These are phyloP conservation scores for Lycorma delicatula DNA, from an alignment of 1,140 invertebrate genomes.

Conservation along the genomic window DNA sequence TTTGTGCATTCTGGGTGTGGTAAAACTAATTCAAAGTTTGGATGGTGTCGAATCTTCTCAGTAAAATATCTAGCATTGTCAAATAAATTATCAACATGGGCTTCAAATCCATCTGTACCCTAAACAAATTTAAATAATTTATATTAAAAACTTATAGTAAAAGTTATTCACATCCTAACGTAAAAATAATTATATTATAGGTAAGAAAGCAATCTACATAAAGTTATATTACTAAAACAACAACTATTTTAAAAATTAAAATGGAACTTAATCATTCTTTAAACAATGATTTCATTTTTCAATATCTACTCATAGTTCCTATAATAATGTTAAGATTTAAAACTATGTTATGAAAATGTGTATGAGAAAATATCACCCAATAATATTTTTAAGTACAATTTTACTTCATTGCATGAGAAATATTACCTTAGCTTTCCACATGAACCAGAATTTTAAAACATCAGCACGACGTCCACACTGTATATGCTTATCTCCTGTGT, in stretches of 20 bases:
- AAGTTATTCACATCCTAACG: neutral
- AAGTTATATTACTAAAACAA: too few species aligned
- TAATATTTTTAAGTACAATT: too few species aligned
- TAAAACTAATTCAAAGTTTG: constrained; percentile 64
- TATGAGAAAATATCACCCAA: too few species aligned
- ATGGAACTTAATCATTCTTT: too few species aligned
- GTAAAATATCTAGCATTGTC: constrained; percentile 62
- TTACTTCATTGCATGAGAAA: too few species aligned
- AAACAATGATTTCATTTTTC: too few species aligned
- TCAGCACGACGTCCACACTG: constrained; percentile 90
- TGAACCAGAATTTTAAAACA: constrained; percentile 93
- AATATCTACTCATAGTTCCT: too few species aligned
- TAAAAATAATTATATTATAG: too few species aligned
- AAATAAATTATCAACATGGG: constrained; percentile 71
- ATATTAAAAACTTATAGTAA: neutral
- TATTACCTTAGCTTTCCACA: constrained; percentile 94
- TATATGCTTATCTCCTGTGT: constrained; percentile 90
- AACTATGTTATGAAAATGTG: too few species aligned
- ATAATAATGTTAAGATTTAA: too few species aligned
- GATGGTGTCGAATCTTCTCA: constrained; percentile 51
- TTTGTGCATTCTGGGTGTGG: constrained; percentile 85
- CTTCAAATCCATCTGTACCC: constrained; percentile 69
- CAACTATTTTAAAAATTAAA: too few species aligned
- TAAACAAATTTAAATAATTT: constrained; percentile 24
- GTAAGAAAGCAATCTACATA: too few species aligned